Conservation (phyloP, 1,140 invertebrate species). For the Drosophila littoralis region DNA sequence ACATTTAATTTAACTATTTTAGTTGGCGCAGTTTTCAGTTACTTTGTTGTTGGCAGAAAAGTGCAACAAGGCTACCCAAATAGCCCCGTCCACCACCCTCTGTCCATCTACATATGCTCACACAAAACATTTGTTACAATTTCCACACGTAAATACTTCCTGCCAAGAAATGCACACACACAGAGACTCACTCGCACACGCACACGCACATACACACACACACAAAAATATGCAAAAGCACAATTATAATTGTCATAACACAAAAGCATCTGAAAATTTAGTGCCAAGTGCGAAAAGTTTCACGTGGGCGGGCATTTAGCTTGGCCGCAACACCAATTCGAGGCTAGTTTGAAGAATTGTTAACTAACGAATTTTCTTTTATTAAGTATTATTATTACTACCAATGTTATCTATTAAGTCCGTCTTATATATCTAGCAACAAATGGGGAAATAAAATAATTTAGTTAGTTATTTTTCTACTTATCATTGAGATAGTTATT, state of each 20-base stretch:
- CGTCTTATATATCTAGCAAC: too few species aligned
- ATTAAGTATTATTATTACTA: too few species aligned
- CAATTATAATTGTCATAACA: constrained; percentile 82
- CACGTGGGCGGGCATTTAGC: constrained; percentile 41
- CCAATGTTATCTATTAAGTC: too few species aligned
- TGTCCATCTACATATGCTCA: constrained; percentile 29
- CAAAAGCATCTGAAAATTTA: constrained; percentile 81
- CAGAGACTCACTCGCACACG: constrained; percentile 16
- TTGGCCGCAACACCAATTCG: constrained; percentile 31
- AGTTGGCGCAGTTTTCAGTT: constrained; percentile 64
- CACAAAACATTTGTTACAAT: constrained; percentile 78
- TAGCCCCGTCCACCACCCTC: background rate
- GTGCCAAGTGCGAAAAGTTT: constrained; percentile 77
- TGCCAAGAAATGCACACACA: constrained; percentile 65
- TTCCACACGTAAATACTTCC: constrained; percentile 79
- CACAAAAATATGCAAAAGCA: constrained; percentile 61
- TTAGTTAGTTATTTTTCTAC: too few species aligned
- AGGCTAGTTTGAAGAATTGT: constrained; percentile 5
- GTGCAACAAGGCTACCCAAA: constrained; percentile 65
- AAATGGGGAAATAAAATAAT: too few species aligned
- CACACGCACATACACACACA: constrained; percentile 13
- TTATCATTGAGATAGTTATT: too few species aligned
- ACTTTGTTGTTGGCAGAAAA: constrained; percentile 64
- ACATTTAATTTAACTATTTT: constrained; percentile 79
- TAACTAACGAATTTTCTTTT: too few species aligned